Conservation (phyloP, 2,888 invertebrate genomes). For the Anticlea derivata region DNA sequence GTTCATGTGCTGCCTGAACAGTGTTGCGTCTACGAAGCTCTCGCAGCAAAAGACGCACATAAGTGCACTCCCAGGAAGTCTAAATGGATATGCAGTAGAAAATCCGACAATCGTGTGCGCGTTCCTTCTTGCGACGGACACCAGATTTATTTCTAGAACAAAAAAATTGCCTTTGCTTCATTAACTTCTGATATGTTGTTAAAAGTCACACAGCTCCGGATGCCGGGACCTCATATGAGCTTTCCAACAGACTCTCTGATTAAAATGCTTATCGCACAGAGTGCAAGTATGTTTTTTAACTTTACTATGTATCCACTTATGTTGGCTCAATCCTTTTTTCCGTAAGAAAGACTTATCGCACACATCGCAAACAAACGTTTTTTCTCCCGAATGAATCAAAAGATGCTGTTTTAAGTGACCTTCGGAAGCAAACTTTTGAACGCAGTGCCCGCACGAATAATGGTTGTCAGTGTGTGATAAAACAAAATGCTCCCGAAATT, state of each 20-base stretch:
- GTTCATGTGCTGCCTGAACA: slow-evolving; percentile 49
- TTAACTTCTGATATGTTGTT: neutral
- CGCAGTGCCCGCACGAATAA: slow-evolving; percentile 49
- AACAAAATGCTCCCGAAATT: slow-evolving; percentile 47
- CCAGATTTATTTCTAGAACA: slow-evolving; percentile 74
- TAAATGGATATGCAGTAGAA: slow-evolving; percentile 67
- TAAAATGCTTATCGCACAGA: slow-evolving; percentile 51
- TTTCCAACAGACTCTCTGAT: slow-evolving; percentile 55
- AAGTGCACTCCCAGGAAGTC: slow-evolving; percentile 58
- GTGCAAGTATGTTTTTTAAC: slow-evolving; percentile 50
- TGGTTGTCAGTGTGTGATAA: slow-evolving; percentile 46
- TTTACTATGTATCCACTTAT: slow-evolving; percentile 56
- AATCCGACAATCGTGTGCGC: slow-evolving; percentile 62
- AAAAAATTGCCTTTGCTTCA: slow-evolving; percentile 37
- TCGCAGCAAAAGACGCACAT: slow-evolving; percentile 67
- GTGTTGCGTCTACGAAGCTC: slow-evolving; percentile 47
- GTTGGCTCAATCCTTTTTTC: slow-evolving; percentile 47
- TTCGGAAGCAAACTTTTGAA: slow-evolving; percentile 50
- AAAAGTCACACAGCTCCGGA: slow-evolving; percentile 50
- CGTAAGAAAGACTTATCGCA: slow-evolving; percentile 53
- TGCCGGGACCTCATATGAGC: slow-evolving; percentile 62
- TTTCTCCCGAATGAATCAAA: slow-evolving; percentile 48
- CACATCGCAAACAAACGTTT: slow-evolving; percentile 45
- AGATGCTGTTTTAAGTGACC: slow-evolving; percentile 41
- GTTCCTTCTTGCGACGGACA: too few species aligned